Percentiles rank a stretch among this genome's conserved stretches.
Conservation (phyloP, 2,888 invertebrate genomes). For the Euzophera pinguis region DNA sequence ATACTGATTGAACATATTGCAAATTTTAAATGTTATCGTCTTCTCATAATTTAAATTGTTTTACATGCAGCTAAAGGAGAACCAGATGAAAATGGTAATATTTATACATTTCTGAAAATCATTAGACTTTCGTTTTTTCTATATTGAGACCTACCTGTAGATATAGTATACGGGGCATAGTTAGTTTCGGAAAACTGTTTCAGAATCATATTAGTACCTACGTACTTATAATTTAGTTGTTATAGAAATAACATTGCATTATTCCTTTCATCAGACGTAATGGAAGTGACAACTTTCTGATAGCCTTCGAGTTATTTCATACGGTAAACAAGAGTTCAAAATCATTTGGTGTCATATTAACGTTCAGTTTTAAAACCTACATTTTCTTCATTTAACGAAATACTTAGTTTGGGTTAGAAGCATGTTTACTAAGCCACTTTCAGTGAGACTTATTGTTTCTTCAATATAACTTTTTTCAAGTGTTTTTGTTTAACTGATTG, state of each 20-base stretch:
- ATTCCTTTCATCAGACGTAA: constrained; percentile 53
- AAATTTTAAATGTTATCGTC: no score
- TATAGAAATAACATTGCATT: background rate
- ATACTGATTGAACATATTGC: no score
- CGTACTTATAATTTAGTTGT: background rate
- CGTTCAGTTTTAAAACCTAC: background rate
- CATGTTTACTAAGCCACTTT: background rate
- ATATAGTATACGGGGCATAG: no score
- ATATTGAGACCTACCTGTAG: background rate
- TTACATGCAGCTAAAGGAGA: constrained; percentile 32
- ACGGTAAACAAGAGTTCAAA: constrained; percentile 38
- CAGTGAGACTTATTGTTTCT: background rate
- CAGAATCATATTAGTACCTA: background rate
- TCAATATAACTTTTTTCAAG: background rate
- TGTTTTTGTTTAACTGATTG: background rate
- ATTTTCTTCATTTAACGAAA: no score
- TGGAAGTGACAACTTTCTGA: constrained; percentile 54
- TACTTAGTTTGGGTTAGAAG: background rate
- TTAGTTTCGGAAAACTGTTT: no score
- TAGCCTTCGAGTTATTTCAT: constrained; percentile 27
- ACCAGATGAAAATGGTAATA: constrained; percentile 11
- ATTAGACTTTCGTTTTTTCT: background rate
- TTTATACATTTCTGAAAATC: background rate
- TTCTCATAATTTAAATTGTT: background rate
- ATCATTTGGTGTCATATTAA: constrained; percentile 24